Evolutionary conservation across 2,797 vertebrate genomes (phyloP).

Genomic region (Neosilurus mollespiculum): DNA sequence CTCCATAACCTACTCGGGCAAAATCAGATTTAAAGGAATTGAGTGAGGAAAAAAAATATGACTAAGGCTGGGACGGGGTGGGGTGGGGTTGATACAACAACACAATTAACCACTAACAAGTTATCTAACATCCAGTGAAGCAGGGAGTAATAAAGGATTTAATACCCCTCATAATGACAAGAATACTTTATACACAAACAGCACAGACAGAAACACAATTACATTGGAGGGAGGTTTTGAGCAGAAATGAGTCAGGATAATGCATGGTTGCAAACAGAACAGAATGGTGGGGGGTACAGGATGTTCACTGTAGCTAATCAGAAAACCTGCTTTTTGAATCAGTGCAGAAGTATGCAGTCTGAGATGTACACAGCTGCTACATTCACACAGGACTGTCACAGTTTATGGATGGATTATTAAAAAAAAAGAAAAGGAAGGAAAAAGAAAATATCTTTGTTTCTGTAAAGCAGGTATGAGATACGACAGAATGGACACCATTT

Average conservation of each 20-base stretch:
- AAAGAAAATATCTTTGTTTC: background rate
- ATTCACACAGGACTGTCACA: background rate
- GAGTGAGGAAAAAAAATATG: background rate
- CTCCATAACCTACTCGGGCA: background rate
- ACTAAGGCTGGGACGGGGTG: too few relatives aligned
- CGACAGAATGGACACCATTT: background rate
- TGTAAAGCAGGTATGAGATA: background rate
- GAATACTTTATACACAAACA: background rate
- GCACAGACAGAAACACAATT: background rate
- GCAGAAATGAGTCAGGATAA: background rate
- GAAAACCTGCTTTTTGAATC: constrained; percentile 36
- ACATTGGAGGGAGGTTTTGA: background rate
- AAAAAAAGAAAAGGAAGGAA: too few relatives aligned
- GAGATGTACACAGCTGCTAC: background rate
- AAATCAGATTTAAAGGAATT: background rate
- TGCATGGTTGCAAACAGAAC: constrained; percentile 12
- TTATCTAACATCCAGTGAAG: background rate
- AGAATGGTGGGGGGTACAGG: constrained; percentile 61
- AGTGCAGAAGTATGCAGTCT: background rate
- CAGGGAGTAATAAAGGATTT: background rate
- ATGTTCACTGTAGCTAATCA: constrained; percentile 64
- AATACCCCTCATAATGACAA: background rate
- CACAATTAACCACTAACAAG: background rate
- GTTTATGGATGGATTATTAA: background rate
- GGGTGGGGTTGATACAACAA: too few relatives aligned